Evolutionary conservation across 1,140 invertebrate species (phyloP), one percentile per base, ranked within the genome.

Genomic region (Babylonia areolata): DNA sequence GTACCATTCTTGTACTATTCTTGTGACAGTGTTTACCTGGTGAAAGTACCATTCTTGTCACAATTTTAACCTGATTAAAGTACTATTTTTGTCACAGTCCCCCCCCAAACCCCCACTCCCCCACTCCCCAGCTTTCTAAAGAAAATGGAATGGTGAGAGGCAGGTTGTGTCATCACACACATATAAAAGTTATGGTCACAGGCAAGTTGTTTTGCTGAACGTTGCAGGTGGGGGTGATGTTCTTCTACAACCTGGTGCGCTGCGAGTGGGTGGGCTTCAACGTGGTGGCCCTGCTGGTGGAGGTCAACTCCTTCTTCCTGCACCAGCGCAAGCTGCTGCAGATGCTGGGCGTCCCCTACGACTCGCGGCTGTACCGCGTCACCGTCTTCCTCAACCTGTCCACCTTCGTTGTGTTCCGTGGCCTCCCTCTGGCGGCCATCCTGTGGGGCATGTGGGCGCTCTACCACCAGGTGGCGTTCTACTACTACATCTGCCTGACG

Each of bases 241-340:
- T 93, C 84, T 91, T 90, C 89, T 94, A 92, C 86, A 93, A 94
- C 84, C 85, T 93, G 33, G 86, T 90, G 39, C 71, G 69, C 11
- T 80, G 85, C n/a, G 88, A 89, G 23, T 91, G 90, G 81, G 91
- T 94, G 77, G 91, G 87, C 2, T 94, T 92, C 88, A 94, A 91
- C 85, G 79, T 91, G 20, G 75, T 93, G 17, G 93, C 92, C 6
- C 84, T 94, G 23, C 87, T 90, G 85, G 92, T 91, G 11, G 93
- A 94, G 86, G 89, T 94, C 58, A 94, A 94, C 87, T 92, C 91
- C 75, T 91, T 94, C 78, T 94, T 93, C 86, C 90, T 94, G 12
- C 93, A 94, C 85, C 90, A 89, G 58, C 82, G 93, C 28, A 94
- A 94, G 85, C 90, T 94, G 11, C 81, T 93, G 15, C 92, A 93